These are phyloP conservation scores for Mnemiopsis leidyi DNA, from an alignment of 37 sponge, comb jelly and placozoan genomes.

Conservation along the genomic window DNA sequence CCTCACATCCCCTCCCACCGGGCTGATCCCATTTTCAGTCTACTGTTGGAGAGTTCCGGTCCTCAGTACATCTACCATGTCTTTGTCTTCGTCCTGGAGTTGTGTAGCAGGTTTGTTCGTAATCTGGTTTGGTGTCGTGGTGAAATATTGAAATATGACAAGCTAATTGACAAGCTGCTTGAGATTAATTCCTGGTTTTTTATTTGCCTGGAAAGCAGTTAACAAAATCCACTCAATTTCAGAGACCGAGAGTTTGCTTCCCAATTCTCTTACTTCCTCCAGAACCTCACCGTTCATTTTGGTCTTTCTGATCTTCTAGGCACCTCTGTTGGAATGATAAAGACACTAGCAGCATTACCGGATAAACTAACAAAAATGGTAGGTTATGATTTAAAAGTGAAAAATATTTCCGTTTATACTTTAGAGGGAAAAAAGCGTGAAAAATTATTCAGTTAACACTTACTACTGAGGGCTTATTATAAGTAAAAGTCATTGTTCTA, in stretches of 20 bases:
- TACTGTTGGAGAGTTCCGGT: constrained; percentile 76
- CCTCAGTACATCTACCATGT: constrained; percentile 43
- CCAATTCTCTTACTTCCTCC: constrained; percentile 48
- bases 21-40: constrained; percentile 75
- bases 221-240: too few species aligned
- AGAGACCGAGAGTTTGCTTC: constrained; percentile 52
- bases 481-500: too few species aligned
- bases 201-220: too few species aligned
- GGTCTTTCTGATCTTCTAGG: neutral
- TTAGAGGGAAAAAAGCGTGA: too few species aligned
- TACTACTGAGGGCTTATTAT: too few species aligned
- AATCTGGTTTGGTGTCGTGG: too few species aligned
- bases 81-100: neutral
- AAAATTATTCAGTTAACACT: too few species aligned
- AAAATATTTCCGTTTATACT: too few species aligned
- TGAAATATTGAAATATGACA: too few species aligned
- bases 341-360: constrained; percentile 45
- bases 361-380: constrained; percentile 36
- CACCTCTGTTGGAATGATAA: neutral
- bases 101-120: constrained; percentile 53
- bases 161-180: too few species aligned
- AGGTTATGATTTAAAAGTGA: neutral
- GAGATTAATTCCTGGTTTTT: too few species aligned
- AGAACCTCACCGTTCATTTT: neutral
- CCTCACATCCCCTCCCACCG: constrained; percentile 95